phyloP scores from a whole-genome alignment of 1,140 invertebrate species.

The Solenopsis fugax region DNA sequence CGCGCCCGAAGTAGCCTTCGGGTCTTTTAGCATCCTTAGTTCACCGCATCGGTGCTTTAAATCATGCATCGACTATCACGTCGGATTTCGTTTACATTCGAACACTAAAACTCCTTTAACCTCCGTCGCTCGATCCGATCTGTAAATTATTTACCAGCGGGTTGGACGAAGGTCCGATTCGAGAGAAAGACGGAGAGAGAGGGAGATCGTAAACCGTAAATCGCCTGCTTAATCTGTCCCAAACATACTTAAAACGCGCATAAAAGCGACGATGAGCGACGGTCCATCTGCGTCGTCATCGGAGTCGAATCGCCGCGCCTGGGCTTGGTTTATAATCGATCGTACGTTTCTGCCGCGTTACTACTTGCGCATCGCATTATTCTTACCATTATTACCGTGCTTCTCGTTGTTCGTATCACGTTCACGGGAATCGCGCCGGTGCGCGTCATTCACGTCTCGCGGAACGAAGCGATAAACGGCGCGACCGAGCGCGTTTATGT shows the following conservation, averaged over 20 bases:
- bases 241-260: slow-evolving; percentile 41
- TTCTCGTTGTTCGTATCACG: background rate
- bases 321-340: slow-evolving; percentile 66
- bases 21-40: background rate
- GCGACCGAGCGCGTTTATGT: slow-evolving; percentile 67
- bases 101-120: slow-evolving; percentile 39
- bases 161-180: slow-evolving; percentile 36
- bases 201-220: slow-evolving; percentile 61
- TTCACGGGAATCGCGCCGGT: background rate
- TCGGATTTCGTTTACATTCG: slow-evolving; percentile 50
- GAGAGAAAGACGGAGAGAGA: background rate
- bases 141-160: slow-evolving; percentile 64
- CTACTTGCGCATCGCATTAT: slow-evolving; percentile 24
- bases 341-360: background rate
- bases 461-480: slow-evolving; percentile 73
- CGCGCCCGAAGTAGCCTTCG: background rate
- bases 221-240: slow-evolving; percentile 48
- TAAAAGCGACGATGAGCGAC: slow-evolving; percentile 1
- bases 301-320: slow-evolving; percentile 3
- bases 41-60: slow-evolving; percentile 36
- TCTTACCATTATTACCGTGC: slow-evolving; percentile 47
- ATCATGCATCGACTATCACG: slow-evolving; percentile 45
- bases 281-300: background rate
- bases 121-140: slow-evolving; percentile 8
- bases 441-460: slow-evolving; percentile 45